A percentile compares a stretch with the other conserved stretches of the same genome.
Conservation (phyloP, 2,888 invertebrate genomes). For the Melitaea athalia region DNA sequence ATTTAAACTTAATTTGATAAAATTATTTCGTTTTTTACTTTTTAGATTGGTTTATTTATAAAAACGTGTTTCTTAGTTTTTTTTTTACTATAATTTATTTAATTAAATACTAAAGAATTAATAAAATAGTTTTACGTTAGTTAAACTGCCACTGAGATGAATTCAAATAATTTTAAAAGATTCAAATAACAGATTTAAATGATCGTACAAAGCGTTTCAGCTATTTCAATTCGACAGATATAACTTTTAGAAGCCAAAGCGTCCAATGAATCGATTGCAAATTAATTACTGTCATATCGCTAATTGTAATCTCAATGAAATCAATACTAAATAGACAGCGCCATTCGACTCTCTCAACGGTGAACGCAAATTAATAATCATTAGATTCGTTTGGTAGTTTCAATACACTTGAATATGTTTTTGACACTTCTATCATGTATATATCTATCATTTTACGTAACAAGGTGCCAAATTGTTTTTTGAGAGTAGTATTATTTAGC, state of each 20-base stretch:
- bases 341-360: conserved; percentile 13
- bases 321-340: neutral
- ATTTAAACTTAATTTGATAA: no score
- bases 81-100: no score
- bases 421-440: neutral
- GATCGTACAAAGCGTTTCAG: neutral
- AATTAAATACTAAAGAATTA: no score
- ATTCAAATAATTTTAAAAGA: neutral
- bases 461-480: no score
- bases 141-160: no score
- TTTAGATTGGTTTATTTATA: no score
- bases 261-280: neutral
- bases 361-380: conserved; percentile 21
- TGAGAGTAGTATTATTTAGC: no score
- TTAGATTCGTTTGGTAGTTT: conserved; percentile 7
- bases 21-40: no score
- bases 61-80: no score
- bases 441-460: no score
- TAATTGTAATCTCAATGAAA: conserved; percentile 16
- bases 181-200: neutral
- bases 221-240: neutral
- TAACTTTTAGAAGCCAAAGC: neutral
- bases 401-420: conserved; percentile 15
- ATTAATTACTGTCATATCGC: conserved; percentile 1
- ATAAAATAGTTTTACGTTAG: no score